Evolutionary conservation across 2,797 vertebrate species (phyloP).

Genomic region (Prionace glauca): DNA sequence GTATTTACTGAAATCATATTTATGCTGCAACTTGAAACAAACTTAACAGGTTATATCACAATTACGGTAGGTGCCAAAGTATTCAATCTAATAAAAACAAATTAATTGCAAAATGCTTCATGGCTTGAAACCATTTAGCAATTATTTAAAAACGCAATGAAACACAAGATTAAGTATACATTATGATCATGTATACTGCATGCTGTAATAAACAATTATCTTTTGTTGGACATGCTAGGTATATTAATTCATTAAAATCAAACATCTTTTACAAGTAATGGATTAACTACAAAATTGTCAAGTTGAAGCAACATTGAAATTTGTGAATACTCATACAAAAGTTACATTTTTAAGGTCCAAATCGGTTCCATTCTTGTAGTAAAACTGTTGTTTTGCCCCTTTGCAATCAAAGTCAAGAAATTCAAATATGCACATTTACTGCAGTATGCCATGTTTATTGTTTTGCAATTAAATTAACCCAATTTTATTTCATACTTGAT

Average conservation of each 20-base stretch:
- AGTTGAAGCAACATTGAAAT: background rate
- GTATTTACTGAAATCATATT: background rate
- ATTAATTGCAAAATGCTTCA: background rate
- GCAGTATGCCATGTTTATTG: background rate
- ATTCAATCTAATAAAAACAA: background rate
- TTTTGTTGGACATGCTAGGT: background rate
- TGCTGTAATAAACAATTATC: background rate
- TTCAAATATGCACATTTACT: background rate
- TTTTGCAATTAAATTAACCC: background rate
- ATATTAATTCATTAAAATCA: background rate
- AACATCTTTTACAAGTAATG: background rate
- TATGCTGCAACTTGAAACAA: background rate
- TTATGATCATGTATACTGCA: background rate
- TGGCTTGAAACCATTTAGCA: background rate
- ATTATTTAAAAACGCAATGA: background rate
- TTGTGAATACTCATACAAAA: background rate
- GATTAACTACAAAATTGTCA: background rate
- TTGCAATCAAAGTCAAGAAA: background rate
- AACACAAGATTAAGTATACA: background rate
- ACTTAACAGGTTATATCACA: background rate
- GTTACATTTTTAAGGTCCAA: background rate
- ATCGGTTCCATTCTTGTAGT: background rate
- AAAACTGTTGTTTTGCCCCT: slow-evolving; percentile 1
- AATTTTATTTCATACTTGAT: background rate
- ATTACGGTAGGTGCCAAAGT: background rate